Conservation (phyloP, 2,888 invertebrate species). For the Chalcis sispes region DNA sequence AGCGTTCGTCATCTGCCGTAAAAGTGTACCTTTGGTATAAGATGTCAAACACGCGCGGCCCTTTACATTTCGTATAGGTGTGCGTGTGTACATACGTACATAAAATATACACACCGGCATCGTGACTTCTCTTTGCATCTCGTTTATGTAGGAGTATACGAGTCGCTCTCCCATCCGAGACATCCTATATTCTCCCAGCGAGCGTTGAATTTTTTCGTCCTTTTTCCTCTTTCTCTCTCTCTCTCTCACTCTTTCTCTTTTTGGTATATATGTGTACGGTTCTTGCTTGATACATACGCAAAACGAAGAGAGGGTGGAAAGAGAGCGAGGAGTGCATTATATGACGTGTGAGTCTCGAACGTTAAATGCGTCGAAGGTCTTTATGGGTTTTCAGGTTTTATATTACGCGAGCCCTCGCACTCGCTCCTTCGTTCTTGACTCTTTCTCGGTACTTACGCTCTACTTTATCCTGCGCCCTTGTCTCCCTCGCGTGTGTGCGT, state of each 20-base stretch:
- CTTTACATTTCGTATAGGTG: too few species aligned
- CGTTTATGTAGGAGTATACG: not conserved
- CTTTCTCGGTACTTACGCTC: not conserved
- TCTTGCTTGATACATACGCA: too few species aligned
- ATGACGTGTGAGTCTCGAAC: not conserved
- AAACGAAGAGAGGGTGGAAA: not conserved
- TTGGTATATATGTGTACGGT: too few species aligned
- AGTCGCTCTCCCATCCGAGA: slow-evolving; percentile 58
- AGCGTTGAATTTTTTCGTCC: slow-evolving; percentile 44
- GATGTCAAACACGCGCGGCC: not conserved
- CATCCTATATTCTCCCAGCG: slow-evolving; percentile 66
- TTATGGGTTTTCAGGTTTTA: slow-evolving; percentile 57
- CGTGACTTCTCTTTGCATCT: slow-evolving; percentile 56
- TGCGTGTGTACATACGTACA: not conserved
- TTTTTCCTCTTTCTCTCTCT: too few species aligned
- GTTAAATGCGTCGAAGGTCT: slow-evolving; percentile 44
- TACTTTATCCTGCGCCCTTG: not conserved
- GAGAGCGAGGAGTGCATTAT: slow-evolving; percentile 33
- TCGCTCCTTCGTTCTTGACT: too few species aligned
- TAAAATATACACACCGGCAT: slow-evolving; percentile 47
- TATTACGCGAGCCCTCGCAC: slow-evolving; percentile 44
- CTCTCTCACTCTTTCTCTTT: too few species aligned
- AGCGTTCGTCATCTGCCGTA: slow-evolving; percentile 72
- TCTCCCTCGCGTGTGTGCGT: not conserved
- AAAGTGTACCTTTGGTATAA: slow-evolving; percentile 7